Percentiles rank a stretch among this genome's conserved stretches.
These are phyloP conservation scores for Meles meles DNA, from an alignment of 2,113 vertebrate genomes.

Conservation along the genomic window DNA sequence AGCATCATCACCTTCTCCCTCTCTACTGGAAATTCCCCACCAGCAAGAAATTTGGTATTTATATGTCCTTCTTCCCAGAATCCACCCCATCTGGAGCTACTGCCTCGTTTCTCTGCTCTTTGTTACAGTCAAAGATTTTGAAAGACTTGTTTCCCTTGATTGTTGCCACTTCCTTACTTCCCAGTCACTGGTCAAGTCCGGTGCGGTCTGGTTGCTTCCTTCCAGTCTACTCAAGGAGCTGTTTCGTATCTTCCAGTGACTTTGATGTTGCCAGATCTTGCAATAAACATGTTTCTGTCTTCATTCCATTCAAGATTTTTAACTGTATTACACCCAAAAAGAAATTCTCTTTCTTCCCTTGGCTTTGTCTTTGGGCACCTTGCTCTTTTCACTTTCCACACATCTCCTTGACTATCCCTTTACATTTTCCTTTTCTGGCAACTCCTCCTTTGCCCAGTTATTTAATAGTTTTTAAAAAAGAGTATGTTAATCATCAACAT, in stretches of 20 bases:
- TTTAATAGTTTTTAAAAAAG: not conserved
- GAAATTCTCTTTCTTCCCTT: not conserved
- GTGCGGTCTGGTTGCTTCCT: no score
- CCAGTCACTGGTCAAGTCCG: no score
- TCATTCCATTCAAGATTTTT: not conserved
- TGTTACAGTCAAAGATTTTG: not conserved
- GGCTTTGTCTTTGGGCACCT: not conserved
- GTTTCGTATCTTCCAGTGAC: not conserved
- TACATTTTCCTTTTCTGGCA: not conserved
- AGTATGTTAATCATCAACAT: not conserved
- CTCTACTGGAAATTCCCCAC: not conserved
- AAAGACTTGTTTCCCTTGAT: not conserved
- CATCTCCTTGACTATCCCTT: not conserved
- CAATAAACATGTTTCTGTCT: not conserved
- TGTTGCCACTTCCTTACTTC: no score
- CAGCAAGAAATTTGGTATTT: not conserved
- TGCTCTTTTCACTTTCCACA: not conserved
- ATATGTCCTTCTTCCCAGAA: not conserved
- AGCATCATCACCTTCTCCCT: not conserved
- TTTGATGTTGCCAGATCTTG: not conserved
- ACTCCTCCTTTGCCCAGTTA: not conserved
- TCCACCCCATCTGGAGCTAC: not conserved
- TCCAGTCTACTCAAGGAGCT: not conserved
- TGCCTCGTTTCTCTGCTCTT: not conserved
- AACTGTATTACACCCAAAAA: not conserved